Conservation (phyloP, 2,888 invertebrate genomes). For the Stenolophus ochropezus region DNA sequence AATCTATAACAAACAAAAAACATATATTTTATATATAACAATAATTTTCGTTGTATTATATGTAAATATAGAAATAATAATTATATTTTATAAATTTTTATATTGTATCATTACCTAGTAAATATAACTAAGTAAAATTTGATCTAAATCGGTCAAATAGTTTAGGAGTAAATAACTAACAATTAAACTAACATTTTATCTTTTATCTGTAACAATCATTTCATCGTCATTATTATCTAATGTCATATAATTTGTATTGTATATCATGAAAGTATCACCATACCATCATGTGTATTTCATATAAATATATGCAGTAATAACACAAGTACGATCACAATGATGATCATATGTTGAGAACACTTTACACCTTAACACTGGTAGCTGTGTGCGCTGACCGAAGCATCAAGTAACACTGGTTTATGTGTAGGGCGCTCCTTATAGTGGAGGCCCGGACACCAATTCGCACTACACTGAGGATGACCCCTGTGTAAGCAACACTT, state of each 20-base stretch:
- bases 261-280: neutral
- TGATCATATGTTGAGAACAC: no score
- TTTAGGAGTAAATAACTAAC: no score
- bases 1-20: no score
- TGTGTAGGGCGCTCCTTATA: conserved; percentile 46
- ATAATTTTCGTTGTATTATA: no score
- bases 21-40: no score
- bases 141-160: no score
- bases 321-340: neutral
- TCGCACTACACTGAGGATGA: conserved; percentile 54
- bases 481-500: conserved; percentile 50
- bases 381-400: neutral
- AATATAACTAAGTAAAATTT: no score
- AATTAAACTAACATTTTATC: no score
- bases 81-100: no score
- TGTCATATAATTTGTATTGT: neutral
- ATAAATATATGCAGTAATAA: neutral
- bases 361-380: neutral
- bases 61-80: no score
- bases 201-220: neutral
- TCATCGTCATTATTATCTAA: neutral
- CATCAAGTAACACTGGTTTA: conserved; percentile 43
- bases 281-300: neutral
- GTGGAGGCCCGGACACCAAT: conserved; percentile 49
- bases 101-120: no score